phyloP scores from a whole-genome alignment of 1,140 invertebrate genomes.

The Stenopsyche tienmushanensis region DNA sequence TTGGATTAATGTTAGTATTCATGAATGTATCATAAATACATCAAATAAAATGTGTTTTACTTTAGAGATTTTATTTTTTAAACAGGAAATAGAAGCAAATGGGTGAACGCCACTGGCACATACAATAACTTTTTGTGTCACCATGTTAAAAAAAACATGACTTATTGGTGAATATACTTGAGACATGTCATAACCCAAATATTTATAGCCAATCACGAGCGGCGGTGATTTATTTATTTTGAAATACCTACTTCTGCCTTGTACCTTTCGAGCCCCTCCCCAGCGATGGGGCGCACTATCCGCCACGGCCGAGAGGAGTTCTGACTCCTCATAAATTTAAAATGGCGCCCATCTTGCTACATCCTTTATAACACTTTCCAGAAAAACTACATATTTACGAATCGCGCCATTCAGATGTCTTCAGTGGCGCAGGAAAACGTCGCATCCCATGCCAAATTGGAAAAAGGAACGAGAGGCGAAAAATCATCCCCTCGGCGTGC shows the following conservation, averaged over 20 bases:
- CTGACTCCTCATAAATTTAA: slow-evolving; percentile 8
- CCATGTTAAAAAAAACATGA: slow-evolving; percentile 36
- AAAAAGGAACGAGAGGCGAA: too few relatives aligned
- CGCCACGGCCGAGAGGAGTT: not conserved
- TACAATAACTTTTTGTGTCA: too few relatives aligned
- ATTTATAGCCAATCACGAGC: slow-evolving; percentile 34
- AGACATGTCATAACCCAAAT: slow-evolving; percentile 34
- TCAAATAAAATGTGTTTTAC: too few relatives aligned
- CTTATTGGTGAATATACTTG: slow-evolving; percentile 36
- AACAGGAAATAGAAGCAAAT: too few relatives aligned
- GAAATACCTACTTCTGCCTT: not conserved
- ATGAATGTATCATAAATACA: too few relatives aligned
- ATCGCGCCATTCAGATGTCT: too few relatives aligned
- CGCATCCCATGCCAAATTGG: too few relatives aligned
- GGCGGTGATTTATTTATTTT: slow-evolving; percentile 31
- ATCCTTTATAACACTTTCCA: not conserved
- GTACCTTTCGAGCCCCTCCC: not conserved
- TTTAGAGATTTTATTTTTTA: too few relatives aligned
- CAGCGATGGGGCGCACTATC: not conserved
- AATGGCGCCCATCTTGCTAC: not conserved
- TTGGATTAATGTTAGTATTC: too few relatives aligned
- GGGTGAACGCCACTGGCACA: too few relatives aligned
- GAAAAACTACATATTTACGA: not conserved
- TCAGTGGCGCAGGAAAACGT: too few relatives aligned
- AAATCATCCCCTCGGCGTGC: too few relatives aligned